Base-by-base conservation (phyloP, 2,797 vertebrate genomes). In the Poeciliopsis turneri region DNA sequence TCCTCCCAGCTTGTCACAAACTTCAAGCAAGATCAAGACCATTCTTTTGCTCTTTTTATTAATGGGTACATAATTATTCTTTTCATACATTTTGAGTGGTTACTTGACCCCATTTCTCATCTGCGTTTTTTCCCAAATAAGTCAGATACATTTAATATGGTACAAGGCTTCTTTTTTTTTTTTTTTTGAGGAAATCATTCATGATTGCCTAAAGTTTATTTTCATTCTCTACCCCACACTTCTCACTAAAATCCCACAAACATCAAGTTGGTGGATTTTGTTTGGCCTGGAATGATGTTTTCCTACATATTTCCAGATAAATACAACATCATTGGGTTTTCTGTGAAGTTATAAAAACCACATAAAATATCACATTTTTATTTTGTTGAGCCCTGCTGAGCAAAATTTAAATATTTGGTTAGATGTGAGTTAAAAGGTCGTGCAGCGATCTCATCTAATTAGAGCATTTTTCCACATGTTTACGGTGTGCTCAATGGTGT, bases 1-100 rank as follows among this genome's bases (percentile, higher is more conserved):
- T 82, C 78, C 85, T 81, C 75, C 75, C 61, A 72, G 75, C 80
- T 61, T 83, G 82, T 89, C 86, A 83, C 57, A 84, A 75, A 74
- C 76, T 84, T 90, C 72, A 84, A 82, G 53, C 55, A 53, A 64
- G 83, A 85, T 84, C 80, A 83, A 85, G 78, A 72, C 59, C 28
- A 5, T n/a, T 53, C 71, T 75, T 83, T 86, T 81, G 64, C 9
- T 46, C 43, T 25, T n/a, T 72, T 66, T 72, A 46, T 28, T 28
- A 46, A 46, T 15, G 12, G 6, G 13, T 2, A 45, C 41, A 45
- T 16, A 13, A 4, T 68, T 68, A 13, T n/a, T 43, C 36, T 43
- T 68, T 68, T 41, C 36, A 68, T 43, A 66, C 20, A 25, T 69
- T 25, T 41, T 7, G 3, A 41, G 23, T 8, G 23, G 41, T 53